These are phyloP conservation scores for Hyles euphorbiae DNA, from an alignment of 1,140 invertebrate genomes.

Conservation along the genomic window DNA sequence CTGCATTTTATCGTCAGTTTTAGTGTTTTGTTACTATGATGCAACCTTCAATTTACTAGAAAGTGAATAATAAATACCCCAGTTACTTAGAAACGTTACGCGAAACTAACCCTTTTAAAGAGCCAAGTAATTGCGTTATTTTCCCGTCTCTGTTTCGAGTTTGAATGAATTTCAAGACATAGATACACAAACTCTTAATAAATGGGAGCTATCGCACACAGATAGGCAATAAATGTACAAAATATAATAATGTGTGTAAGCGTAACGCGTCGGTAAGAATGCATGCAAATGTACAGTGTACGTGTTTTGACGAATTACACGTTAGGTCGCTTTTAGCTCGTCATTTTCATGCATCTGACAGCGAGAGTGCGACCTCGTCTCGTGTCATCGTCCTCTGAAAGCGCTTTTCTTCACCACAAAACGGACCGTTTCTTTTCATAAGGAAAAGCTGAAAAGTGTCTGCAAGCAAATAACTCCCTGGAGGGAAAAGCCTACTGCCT, in stretches of 20 bases:
- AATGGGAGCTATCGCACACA: slow-evolving; percentile 8
- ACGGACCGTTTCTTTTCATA: slow-evolving; percentile 73
- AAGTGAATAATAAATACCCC: too few species aligned
- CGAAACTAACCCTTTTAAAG: slow-evolving; percentile 36
- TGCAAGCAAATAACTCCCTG: slow-evolving; percentile 71
- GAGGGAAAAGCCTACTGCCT: slow-evolving; percentile 69
- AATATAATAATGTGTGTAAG: slow-evolving; percentile 10
- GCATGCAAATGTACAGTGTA: slow-evolving; percentile 20
- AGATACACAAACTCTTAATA: slow-evolving; percentile 27
- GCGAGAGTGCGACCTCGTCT: slow-evolving; percentile 67
- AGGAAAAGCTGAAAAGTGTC: slow-evolving; percentile 73
- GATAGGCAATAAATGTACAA: too few species aligned
- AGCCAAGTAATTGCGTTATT: slow-evolving; percentile 53
- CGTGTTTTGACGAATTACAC: slow-evolving; percentile 66
- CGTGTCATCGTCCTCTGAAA: slow-evolving; percentile 75
- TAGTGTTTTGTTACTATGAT: too few species aligned
- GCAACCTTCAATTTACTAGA: too few species aligned
- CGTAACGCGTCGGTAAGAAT: slow-evolving; percentile 14
- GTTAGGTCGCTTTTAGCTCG: slow-evolving; percentile 63
- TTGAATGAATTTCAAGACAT: slow-evolving; percentile 48
- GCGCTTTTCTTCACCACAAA: slow-evolving; percentile 72
- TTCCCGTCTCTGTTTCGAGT: slow-evolving; percentile 24
- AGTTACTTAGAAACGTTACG: slow-evolving; percentile 13
- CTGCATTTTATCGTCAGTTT: too few species aligned
- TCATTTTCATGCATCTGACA: slow-evolving; percentile 64